phyloP scores from a whole-genome alignment of 2,888 invertebrate genomes.

The Beris morrisii region DNA sequence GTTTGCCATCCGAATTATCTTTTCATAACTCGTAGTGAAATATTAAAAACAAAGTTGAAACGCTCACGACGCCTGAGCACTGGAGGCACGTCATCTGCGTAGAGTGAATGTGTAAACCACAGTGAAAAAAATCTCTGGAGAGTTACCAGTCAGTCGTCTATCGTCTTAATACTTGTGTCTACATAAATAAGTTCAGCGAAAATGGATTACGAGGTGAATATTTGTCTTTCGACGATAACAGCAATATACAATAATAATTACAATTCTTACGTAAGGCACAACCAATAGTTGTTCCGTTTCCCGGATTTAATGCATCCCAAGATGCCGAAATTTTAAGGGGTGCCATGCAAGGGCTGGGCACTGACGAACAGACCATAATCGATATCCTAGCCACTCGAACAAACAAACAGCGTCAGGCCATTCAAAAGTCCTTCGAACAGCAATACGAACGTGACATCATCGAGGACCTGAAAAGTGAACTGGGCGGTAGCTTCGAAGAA shows the following conservation, averaged over 20 bases:
- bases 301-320: slow-evolving; percentile 64
- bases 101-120: too few relatives aligned
- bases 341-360: slow-evolving; percentile 74
- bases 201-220: slow-evolving; percentile 27
- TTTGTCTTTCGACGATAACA: neutral
- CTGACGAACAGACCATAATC: slow-evolving; percentile 73
- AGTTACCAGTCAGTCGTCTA: too few relatives aligned
- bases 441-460: slow-evolving; percentile 64
- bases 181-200: neutral
- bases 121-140: too few relatives aligned
- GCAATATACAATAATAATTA: too few relatives aligned
- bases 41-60: too few relatives aligned
- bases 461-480: slow-evolving; percentile 70
- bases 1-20: too few relatives aligned
- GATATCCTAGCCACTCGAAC: slow-evolving; percentile 68
- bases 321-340: slow-evolving; percentile 65
- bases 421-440: slow-evolving; percentile 63
- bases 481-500: slow-evolving; percentile 75
- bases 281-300: slow-evolving; percentile 63
- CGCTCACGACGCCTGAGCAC: too few relatives aligned
- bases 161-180: too few relatives aligned
- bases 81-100: too few relatives aligned
- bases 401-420: slow-evolving; percentile 71
- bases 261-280: slow-evolving; percentile 38
- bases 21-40: too few relatives aligned